phyloP scores from a whole-genome alignment of 1,140 invertebrate species.

The Bactericera cockerelli region DNA sequence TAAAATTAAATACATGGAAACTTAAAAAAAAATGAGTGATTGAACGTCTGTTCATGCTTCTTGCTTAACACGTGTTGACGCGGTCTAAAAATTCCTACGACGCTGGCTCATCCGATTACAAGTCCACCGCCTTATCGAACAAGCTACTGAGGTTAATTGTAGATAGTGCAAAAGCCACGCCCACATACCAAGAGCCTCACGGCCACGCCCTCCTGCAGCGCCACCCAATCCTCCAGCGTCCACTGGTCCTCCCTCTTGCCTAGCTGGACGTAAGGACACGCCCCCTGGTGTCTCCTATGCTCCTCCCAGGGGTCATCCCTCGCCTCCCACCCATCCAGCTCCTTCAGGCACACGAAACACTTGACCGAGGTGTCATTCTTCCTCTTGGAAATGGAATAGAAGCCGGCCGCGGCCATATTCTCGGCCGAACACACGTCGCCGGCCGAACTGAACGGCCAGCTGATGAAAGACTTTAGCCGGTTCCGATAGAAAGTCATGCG shows the following conservation, averaged over 20 bases:
- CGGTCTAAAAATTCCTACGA: too few species aligned
- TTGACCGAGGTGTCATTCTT: constrained; percentile 31
- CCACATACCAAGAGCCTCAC: constrained; percentile 6
- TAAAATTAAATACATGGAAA: too few species aligned
- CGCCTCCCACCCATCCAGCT: constrained; percentile 38
- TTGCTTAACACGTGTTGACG: too few species aligned
- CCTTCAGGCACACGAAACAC: constrained; percentile 36
- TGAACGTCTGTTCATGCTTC: too few species aligned
- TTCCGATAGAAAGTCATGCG: neutral
- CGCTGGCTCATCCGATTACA: too few species aligned
- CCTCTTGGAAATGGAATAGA: constrained; percentile 30
- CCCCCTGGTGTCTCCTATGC: constrained; percentile 12
- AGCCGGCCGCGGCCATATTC: constrained; percentile 36
- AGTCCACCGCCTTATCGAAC: too few species aligned
- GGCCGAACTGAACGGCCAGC: neutral
- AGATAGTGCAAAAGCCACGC: too few species aligned
- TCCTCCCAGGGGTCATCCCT: constrained; percentile 34
- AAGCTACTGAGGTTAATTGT: too few species aligned
- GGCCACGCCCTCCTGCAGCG: neutral
- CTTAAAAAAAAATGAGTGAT: too few species aligned
- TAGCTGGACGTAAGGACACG: constrained; percentile 5
- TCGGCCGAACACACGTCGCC: neutral
- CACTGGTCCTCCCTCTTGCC: constrained; percentile 6
- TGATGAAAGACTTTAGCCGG: neutral
- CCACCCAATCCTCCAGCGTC: constrained; percentile 3